Conservation (phyloP, 2,797 vertebrate genomes). For the Bradypus variegatus region DNA sequence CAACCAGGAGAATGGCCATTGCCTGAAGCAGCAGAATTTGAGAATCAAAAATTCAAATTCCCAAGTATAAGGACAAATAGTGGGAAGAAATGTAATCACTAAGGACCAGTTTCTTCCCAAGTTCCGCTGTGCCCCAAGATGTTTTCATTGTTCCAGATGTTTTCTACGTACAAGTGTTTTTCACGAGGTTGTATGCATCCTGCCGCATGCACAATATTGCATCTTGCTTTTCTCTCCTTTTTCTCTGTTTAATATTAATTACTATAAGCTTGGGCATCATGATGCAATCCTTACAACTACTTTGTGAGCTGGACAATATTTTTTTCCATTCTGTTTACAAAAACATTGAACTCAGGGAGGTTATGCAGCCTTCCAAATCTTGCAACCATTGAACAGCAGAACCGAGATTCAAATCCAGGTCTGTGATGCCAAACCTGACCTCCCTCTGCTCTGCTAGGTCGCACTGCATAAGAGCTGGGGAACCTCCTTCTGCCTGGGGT, state of each 20-base stretch:
- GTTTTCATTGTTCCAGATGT: neutral
- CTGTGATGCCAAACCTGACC: neutral
- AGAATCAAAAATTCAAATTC: neutral
- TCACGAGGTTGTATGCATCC: neutral
- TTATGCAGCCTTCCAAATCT: neutral
- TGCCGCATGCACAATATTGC: neutral
- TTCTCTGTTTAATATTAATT: neutral
- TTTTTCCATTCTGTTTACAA: neutral
- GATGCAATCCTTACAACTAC: neutral
- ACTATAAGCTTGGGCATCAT: neutral
- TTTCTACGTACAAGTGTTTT: neutral
- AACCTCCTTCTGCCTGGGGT: neutral
- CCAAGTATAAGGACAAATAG: neutral
- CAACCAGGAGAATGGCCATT: neutral
- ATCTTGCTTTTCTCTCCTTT: neutral
- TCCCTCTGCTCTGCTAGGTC: neutral
- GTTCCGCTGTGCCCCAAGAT: neutral
- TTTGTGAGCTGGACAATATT: neutral
- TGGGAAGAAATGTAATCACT: neutral
- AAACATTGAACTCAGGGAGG: neutral
- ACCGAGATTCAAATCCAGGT: neutral
- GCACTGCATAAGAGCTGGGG: neutral
- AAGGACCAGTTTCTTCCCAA: neutral
- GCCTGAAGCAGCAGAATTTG: neutral
- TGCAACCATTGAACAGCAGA: neutral